These are phyloP conservation scores for Proales similis DNA, from an alignment of 1,140 invertebrate species.

Conservation along the genomic window DNA sequence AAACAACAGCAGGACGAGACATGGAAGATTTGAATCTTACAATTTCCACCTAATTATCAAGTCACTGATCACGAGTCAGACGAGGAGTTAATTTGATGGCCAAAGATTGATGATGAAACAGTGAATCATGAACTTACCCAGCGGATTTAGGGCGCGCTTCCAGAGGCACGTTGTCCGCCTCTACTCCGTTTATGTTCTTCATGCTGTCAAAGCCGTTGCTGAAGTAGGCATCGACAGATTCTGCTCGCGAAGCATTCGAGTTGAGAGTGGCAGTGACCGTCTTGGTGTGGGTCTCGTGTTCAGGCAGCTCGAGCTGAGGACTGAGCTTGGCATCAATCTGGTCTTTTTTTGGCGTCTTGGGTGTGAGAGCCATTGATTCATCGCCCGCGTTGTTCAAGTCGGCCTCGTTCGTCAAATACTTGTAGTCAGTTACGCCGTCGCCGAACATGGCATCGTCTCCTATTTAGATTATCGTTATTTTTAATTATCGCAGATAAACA, in stretches of 20 bases:
- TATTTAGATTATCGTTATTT: too few relatives aligned
- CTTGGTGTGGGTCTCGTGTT: not conserved
- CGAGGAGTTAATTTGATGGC: not conserved
- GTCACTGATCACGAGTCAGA: not conserved
- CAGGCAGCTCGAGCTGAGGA: not conserved
- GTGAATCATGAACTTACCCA: constrained; percentile 5
- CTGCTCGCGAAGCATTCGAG: constrained; percentile 18
- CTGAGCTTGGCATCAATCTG: constrained; percentile 27
- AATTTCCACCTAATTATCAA: constrained; percentile 30
- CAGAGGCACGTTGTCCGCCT: constrained; percentile 32
- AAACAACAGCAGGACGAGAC: constrained; percentile 22
- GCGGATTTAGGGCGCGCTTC: constrained; percentile 30
- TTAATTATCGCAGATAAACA: too few relatives aligned
- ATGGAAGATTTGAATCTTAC: constrained; percentile 17
- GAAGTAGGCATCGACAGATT: constrained; percentile 28
- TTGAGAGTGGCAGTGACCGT: not conserved
- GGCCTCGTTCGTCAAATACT: constrained; percentile 37
- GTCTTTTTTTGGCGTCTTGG: constrained; percentile 30
- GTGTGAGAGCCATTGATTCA: constrained; percentile 30
- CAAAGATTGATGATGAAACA: not conserved
- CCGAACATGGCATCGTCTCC: constrained; percentile 37
- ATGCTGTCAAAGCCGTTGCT: constrained; percentile 23
- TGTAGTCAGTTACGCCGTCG: constrained; percentile 30
- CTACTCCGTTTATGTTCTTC: constrained; percentile 4
- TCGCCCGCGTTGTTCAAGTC: constrained; percentile 34